phyloP scores from a whole-genome alignment of 2,888 invertebrate genomes.

The Clivina fossor region DNA sequence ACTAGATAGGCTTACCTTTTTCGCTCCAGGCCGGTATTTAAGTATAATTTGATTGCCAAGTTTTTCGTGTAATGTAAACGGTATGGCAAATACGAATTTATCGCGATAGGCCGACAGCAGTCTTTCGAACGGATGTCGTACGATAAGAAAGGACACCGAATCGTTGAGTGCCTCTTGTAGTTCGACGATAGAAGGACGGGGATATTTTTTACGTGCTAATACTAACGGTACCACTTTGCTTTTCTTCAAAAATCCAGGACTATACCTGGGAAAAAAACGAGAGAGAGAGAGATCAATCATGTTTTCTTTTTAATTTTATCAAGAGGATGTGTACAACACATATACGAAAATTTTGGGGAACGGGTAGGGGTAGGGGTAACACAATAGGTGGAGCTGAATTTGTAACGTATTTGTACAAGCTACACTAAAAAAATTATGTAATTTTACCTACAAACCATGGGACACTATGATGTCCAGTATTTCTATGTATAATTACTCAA shows the following conservation, averaged over 20 bases:
- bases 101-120: constrained; percentile 81
- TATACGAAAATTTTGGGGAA: too few relatives aligned
- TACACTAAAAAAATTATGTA: too few relatives aligned
- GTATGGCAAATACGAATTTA: constrained; percentile 80
- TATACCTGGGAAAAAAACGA: constrained; percentile 57
- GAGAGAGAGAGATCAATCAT: too few relatives aligned
- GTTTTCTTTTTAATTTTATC: too few relatives aligned
- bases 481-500: too few relatives aligned
- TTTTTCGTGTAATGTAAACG: constrained; percentile 79
- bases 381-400: too few relatives aligned
- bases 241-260: constrained; percentile 72
- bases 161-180: constrained; percentile 72
- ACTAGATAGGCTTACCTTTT: constrained; percentile 59
- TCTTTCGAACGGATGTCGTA: constrained; percentile 78
- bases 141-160: constrained; percentile 79
- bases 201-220: constrained; percentile 77
- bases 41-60: constrained; percentile 76
- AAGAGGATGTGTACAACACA: too few relatives aligned
- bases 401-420: too few relatives aligned
- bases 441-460: too few relatives aligned
- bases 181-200: constrained; percentile 71
- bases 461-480: too few relatives aligned
- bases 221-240: constrained; percentile 77
- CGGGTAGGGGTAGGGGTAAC: too few relatives aligned
- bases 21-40: constrained; percentile 63